Evolutionary conservation across 2,888 invertebrate species (phyloP).

Genomic region (Nebria salina): DNA sequence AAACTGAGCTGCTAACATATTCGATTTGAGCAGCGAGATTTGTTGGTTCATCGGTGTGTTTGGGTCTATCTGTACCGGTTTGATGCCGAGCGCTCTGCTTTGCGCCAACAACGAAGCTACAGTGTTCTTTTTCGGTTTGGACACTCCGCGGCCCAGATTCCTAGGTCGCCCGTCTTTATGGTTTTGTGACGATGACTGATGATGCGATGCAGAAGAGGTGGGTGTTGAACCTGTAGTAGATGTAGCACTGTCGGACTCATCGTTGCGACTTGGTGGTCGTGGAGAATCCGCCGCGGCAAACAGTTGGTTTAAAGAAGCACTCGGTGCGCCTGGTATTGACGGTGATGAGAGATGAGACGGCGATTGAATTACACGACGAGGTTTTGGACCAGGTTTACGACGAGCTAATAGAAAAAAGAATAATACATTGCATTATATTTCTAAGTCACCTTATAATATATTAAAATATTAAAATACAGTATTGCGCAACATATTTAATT

Average conservation of each 20-base stretch:
- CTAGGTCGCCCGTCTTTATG: conserved; percentile 82
- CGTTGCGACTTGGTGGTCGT: conserved; percentile 66
- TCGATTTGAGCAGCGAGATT: conserved; percentile 67
- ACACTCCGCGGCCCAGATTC: conserved; percentile 86
- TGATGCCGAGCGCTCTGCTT: conserved; percentile 80
- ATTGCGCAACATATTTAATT: too few relatives aligned
- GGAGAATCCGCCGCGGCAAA: conserved; percentile 70
- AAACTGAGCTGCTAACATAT: conserved; percentile 74
- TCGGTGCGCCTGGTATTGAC: conserved; percentile 64
- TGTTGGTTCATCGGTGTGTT: conserved; percentile 68
- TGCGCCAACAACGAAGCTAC: conserved; percentile 89
- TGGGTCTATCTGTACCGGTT: conserved; percentile 73
- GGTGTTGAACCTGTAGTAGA: conserved; percentile 52
- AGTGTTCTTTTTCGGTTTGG: conserved; percentile 92
- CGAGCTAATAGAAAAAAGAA: conserved; percentile 65
- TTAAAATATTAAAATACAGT: too few relatives aligned
- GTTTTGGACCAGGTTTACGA: conserved; percentile 79
- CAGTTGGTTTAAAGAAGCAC: conserved; percentile 66
- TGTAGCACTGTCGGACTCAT: conserved; percentile 56
- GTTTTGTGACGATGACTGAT: conserved; percentile 53
- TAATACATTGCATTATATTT: conserved; percentile 26
- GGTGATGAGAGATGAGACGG: conserved; percentile 62
- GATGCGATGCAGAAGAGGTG: conserved; percentile 50
- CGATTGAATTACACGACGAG: conserved; percentile 68
- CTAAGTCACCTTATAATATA: too few relatives aligned